Evolutionary conservation across 2,113 vertebrate genomes (phyloP).

Genomic region (Cepphus grylle): DNA sequence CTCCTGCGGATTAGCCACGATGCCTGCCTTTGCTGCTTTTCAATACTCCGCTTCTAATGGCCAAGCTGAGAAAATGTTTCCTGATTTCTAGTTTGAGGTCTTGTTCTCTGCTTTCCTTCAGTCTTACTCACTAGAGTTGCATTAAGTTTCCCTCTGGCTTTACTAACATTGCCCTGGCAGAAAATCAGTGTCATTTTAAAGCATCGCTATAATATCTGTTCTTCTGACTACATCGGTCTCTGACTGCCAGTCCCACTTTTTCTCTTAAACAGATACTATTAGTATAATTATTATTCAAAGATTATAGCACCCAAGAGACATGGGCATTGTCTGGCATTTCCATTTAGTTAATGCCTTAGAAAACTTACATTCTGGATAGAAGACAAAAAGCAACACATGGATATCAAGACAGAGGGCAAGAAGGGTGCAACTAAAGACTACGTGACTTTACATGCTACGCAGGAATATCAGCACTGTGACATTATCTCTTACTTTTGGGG

Average conservation of each 20-base stretch:
- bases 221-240: background rate
- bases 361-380: background rate
- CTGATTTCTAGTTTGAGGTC: background rate
- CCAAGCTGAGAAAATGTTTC: background rate
- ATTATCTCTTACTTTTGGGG: background rate
- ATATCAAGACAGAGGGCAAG: background rate
- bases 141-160: background rate
- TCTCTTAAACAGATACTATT: background rate
- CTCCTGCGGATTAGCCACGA: background rate
- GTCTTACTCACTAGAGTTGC: background rate
- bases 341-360: background rate
- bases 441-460: background rate
- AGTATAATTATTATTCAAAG: background rate
- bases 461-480: background rate
- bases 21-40: background rate
- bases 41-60: background rate
- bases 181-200: background rate
- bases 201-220: background rate
- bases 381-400: background rate
- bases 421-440: background rate
- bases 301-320: background rate
- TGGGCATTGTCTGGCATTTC: background rate
- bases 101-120: background rate
- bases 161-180: background rate
- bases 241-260: background rate